A percentile compares a stretch with the other conserved stretches of the same genome.
phyloP scores from a whole-genome alignment of 1,140 invertebrate genomes.

The Mesaphorura yosii region DNA sequence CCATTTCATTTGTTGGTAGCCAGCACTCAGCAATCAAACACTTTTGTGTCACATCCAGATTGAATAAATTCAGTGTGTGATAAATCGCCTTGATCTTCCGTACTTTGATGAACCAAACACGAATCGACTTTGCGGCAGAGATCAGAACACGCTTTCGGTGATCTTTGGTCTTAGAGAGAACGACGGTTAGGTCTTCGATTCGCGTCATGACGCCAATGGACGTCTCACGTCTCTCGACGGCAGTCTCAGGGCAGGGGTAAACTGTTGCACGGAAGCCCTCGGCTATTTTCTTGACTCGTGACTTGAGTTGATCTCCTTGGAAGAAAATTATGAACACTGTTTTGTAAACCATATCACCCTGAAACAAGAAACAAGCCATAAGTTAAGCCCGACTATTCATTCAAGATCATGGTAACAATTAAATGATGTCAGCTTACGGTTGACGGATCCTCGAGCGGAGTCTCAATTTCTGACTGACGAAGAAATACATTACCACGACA shows the following conservation, averaged over 20 bases:
- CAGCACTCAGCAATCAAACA: constrained; percentile 66
- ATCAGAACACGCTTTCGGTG: constrained; percentile 85
- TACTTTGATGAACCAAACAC: constrained; percentile 91
- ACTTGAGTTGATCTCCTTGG: constrained; percentile 96
- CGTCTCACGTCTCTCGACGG: constrained; percentile 84
- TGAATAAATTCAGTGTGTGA: constrained; percentile 61
- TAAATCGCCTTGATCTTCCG: constrained; percentile 72
- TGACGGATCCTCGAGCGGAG: constrained; percentile 86
- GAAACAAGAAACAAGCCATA: constrained; percentile 34
- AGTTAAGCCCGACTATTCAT: too few species aligned
- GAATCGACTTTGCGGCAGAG: constrained; percentile 85
- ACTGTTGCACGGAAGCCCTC: constrained; percentile 91
- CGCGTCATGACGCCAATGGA: constrained; percentile 84
- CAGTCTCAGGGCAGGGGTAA: constrained; percentile 89
- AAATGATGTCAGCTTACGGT: constrained; percentile 54
- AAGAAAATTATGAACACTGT: constrained; percentile 97
- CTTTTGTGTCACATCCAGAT: constrained; percentile 63
- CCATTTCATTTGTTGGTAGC: constrained; percentile 52
- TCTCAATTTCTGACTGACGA: constrained; percentile 81
- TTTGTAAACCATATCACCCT: constrained; percentile 89
- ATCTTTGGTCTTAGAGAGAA: constrained; percentile 89
- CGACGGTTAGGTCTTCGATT: constrained; percentile 89
- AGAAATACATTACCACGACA: constrained; percentile 89
- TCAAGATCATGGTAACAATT: constrained; percentile 2
- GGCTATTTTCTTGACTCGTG: constrained; percentile 94